phyloP scores from a whole-genome alignment of 2,113 vertebrate species.

The Misgurnus mizolepis region DNA sequence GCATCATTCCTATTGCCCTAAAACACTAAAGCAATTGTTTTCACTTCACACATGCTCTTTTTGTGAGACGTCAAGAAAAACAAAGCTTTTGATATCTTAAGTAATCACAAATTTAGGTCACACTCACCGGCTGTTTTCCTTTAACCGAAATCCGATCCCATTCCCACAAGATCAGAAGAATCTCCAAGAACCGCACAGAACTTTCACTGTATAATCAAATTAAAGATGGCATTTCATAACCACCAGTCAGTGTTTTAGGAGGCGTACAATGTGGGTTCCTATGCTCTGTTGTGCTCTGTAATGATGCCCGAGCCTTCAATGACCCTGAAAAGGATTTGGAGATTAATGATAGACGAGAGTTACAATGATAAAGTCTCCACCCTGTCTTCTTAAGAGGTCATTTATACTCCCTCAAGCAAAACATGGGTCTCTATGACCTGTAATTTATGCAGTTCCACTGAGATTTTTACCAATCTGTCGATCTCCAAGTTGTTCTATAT shows the following conservation, averaged over 20 bases:
- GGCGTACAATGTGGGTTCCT: not conserved
- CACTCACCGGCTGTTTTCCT: slow-evolving; percentile 11
- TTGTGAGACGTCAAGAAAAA: too few species aligned
- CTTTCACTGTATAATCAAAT: not conserved
- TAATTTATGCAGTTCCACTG: not conserved
- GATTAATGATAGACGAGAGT: slow-evolving; percentile 66
- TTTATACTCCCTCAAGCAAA: slow-evolving; percentile 4
- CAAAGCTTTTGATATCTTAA: not conserved
- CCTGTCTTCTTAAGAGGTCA: slow-evolving; percentile 8
- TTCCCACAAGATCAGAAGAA: slow-evolving; percentile 3
- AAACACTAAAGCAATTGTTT: not conserved
- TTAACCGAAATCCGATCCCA: slow-evolving; percentile 20
- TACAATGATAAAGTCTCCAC: slow-evolving; percentile 53
- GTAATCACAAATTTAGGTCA: not conserved
- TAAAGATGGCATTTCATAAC: not conserved
- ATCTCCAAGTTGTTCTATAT: not conserved
- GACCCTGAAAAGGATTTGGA: slow-evolving; percentile 72
- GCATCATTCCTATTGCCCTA: slow-evolving; percentile 27
- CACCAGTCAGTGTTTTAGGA: not conserved
- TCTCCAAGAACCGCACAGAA: not conserved
- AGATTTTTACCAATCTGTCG: not conserved
- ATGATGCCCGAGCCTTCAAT: slow-evolving; percentile 48
- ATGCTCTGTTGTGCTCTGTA: slow-evolving; percentile 46
- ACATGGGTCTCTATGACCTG: not conserved
- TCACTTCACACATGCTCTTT: not conserved